phyloP scores from a whole-genome alignment of 2,113 vertebrate species.

The Coryphaenoides rupestris region DNA sequence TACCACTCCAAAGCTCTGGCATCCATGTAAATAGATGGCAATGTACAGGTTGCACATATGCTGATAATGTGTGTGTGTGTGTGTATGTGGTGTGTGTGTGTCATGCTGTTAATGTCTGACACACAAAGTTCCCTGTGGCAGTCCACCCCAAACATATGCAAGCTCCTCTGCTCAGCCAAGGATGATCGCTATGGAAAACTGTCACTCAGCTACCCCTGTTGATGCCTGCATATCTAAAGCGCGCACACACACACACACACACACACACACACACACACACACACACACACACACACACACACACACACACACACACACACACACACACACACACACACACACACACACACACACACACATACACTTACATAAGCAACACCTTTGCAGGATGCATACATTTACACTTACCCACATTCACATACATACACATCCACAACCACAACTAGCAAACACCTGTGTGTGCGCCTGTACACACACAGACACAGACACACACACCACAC shows the following conservation, averaged over 20 bases:
- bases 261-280: conserved; percentile 24
- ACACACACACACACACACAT: background rate
- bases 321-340: conserved; percentile 5
- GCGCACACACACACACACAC: too few relatives aligned
- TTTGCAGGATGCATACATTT: background rate
- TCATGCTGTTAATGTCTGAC: background rate
- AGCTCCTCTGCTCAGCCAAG: conserved; percentile 28
- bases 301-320: conserved; percentile 20
- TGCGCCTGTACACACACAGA: background rate
- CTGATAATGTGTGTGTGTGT: background rate
- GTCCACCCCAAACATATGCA: background rate
- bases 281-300: conserved; percentile 33
- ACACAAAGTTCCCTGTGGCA: too few relatives aligned
- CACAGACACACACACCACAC: conserved; percentile 13
- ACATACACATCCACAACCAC: background rate
- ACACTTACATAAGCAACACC: background rate
- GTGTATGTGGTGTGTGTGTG: conserved; percentile 1
- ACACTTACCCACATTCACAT: conserved; percentile 7
- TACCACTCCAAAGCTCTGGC: too few relatives aligned
- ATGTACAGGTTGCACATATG: too few relatives aligned
- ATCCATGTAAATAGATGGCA: too few relatives aligned
- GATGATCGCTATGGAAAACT: conserved; percentile 55
- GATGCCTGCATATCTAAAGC: too few relatives aligned
- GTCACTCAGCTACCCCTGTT: conserved; percentile 29
- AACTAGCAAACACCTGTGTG: conserved; percentile 7